Base-by-base conservation (phyloP, 2,888 invertebrate species). In the Yponomeuta sedellus region DNA sequence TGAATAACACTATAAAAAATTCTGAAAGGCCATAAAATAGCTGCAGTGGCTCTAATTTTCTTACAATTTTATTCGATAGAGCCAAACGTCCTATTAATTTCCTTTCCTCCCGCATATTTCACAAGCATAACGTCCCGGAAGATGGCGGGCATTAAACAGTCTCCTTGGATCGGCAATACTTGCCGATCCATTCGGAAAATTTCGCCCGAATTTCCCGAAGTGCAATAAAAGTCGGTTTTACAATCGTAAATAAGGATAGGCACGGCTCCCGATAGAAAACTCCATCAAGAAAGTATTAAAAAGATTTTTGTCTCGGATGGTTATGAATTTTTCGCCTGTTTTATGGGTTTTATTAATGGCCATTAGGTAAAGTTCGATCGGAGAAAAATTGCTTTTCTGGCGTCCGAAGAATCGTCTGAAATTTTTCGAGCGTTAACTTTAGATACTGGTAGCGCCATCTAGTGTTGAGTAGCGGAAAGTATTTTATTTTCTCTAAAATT, bases 391-490 rank as follows among this genome's bases (percentile, higher is more conserved):
- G 22, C 11, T 56, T 56, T 56, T n/a, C 28, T 25, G 28, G 11
- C n/a, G 44, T 22, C 10, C 19, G 63, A 10, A 2, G n/a, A 40
- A 0, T 63, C 39, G 10, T 44, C 20, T 19, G 19, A 16, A 20
- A n/a, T n/a, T 39, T 44, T 20, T 56, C 56, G 52, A 16, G 11
- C 11, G 10, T 1, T 12, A 34, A n/a, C 3, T 64, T 71, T 69
- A 58, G 74, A 28, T 61, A 76, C 80, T 6, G 1, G 68, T 77
- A 71, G 64, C 83, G 87, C 85, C 89, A 89, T 85, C 90, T 88
- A 75, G 73, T 72, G 76, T 65, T 72, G 84, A 79, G 82, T 88
- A 86, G 90, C 83, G 65, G 61, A 69, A 79, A 39, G 25, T 44
- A 44, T 44, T 5, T 16, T 52, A 5, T 34, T 34, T 34, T 25